Conservation (phyloP, 1,140 invertebrate species). For the Kradibia gibbosae region DNA sequence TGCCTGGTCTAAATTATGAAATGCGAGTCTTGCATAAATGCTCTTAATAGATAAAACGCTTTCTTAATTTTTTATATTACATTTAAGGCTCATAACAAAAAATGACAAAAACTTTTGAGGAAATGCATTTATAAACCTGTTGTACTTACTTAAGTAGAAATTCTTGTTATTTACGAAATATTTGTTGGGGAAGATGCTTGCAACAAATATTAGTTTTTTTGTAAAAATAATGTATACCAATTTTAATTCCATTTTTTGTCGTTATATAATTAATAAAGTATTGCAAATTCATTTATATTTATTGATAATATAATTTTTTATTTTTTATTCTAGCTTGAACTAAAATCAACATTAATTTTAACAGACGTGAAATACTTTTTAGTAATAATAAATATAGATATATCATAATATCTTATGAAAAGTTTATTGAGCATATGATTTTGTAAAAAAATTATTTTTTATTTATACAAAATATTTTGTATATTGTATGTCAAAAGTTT, state of each 20-base stretch:
- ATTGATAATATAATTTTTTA: not conserved
- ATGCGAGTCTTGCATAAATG: not conserved
- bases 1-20: constrained; percentile 8
- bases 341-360: not conserved
- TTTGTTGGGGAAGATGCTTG: not conserved
- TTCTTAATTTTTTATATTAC: not conserved
- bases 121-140: not conserved
- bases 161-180: not conserved
- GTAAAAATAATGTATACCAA: not conserved
- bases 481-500: too few species aligned
- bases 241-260: not conserved
- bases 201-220: too few species aligned
- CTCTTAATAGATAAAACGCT: constrained; percentile 3
- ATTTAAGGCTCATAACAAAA: constrained; percentile 6
- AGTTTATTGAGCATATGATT: too few species aligned
- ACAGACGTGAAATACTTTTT: not conserved
- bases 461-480: too few species aligned
- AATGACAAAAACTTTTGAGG: not conserved
- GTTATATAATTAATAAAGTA: too few species aligned
- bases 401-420: too few species aligned
- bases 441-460: too few species aligned
- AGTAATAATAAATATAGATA: too few species aligned
- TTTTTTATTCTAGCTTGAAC: not conserved
- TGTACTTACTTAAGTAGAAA: not conserved
- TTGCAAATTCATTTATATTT: not conserved